These are phyloP conservation scores for Ostrea edulis DNA, from an alignment of 1,140 invertebrate genomes.

Conservation along the genomic window DNA sequence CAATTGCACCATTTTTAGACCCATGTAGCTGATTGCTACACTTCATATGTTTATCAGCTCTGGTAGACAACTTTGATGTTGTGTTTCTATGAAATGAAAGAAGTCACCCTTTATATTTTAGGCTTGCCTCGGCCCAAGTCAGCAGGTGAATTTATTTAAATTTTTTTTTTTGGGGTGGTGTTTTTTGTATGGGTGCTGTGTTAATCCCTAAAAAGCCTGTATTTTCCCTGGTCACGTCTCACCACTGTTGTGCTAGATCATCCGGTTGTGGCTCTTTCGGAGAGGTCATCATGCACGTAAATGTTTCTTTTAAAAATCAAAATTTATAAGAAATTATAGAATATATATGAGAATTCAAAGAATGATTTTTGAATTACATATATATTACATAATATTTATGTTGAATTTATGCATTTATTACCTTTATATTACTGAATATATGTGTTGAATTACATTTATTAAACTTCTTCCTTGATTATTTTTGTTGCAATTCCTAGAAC, in stretches of 20 bases:
- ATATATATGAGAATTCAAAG: no score
- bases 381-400: no score
- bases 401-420: no score
- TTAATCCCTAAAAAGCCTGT: background rate
- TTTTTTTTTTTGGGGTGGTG: background rate
- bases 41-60: background rate
- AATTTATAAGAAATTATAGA: no score
- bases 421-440: no score
- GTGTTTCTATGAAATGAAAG: background rate
- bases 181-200: background rate
- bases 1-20: background rate
- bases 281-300: background rate
- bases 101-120: slow-evolving; percentile 16
- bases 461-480: no score
- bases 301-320: background rate
- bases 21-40: background rate
- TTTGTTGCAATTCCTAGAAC: background rate
- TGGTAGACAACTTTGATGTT: background rate
- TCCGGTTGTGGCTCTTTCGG: background rate
- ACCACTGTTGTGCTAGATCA: background rate
- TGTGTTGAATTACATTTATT: no score
- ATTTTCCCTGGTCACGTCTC: background rate
- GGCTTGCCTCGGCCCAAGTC: slow-evolving; percentile 7
- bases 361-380: no score
- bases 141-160: background rate